These are phyloP conservation scores for Neogale vison DNA, from an alignment of 2,113 vertebrate genomes.

Conservation along the genomic window DNA sequence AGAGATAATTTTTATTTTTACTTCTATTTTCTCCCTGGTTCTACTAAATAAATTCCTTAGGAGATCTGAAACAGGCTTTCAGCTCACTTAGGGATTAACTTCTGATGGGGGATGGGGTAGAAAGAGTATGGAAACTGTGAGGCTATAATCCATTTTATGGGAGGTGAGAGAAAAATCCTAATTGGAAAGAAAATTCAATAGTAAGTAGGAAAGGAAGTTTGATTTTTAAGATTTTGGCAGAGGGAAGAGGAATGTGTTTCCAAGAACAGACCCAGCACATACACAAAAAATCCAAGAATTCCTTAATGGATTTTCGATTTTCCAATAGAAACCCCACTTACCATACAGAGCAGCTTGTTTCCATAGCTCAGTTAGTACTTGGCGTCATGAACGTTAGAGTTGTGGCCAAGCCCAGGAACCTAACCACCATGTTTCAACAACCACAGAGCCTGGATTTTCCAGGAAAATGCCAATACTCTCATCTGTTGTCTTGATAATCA, in stretches of 20 bases:
- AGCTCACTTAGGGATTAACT: neutral
- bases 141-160: neutral
- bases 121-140: neutral
- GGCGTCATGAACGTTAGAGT: neutral
- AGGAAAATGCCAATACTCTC: conserved; percentile 42
- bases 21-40: neutral
- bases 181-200: neutral
- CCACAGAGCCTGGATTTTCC: neutral
- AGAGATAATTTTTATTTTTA: neutral
- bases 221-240: conserved; percentile 7
- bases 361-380: neutral
- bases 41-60: neutral
- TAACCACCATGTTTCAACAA: neutral
- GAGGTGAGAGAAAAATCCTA: neutral
- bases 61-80: neutral
- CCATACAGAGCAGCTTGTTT: neutral
- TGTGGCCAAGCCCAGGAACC: neutral
- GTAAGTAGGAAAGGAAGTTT: neutral
- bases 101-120: neutral
- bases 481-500: neutral
- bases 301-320: neutral
- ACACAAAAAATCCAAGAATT: neutral
- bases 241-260: neutral
- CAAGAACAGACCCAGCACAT: neutral
- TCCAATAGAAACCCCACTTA: neutral